Conservation (phyloP, 2,797 vertebrate genomes). For the Gadopsis bispinosus region DNA sequence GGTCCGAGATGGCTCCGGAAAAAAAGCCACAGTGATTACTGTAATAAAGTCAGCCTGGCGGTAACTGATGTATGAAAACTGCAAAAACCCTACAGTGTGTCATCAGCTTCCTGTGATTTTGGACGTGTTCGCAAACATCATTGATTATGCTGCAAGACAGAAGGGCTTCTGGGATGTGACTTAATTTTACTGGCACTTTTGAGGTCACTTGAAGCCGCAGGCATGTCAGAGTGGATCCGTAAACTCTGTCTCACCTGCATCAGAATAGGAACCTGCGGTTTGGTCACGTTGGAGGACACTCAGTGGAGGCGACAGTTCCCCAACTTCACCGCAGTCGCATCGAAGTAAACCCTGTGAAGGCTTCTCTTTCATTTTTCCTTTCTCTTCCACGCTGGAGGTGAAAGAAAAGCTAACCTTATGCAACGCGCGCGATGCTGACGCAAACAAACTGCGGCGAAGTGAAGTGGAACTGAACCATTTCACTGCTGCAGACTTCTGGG, state of each 20-base stretch:
- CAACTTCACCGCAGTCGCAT: not conserved
- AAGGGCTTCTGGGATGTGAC: not conserved
- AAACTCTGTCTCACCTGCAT: not conserved
- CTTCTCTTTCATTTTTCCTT: constrained; percentile 40
- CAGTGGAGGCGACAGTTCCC: not conserved
- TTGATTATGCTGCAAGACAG: not conserved
- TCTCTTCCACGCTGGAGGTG: not conserved
- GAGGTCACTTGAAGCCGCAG: not conserved
- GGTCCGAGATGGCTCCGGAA: accelerated
- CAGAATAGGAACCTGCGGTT: not conserved
- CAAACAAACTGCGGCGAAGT: not conserved
- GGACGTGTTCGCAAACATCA: not conserved
- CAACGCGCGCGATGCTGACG: not conserved
- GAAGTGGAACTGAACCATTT: not conserved
- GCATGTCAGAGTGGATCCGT: not conserved
- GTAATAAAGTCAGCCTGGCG: not conserved
- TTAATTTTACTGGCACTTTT: not conserved
- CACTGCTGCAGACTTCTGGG: constrained; percentile 7
- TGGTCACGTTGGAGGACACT: not conserved
- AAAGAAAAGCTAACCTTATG: not conserved
- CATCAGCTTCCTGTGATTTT: not conserved
- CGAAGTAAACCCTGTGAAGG: not conserved
- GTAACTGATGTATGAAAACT: constrained; percentile 17
- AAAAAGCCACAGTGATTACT: not conserved
- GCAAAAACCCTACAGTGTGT: constrained; percentile 8